Percentiles rank a stretch among this genome's conserved stretches.
phyloP scores from a whole-genome alignment of 30 jellyfish, hydroid and myxozoan genomes.

The Catostylus mosaicus region DNA sequence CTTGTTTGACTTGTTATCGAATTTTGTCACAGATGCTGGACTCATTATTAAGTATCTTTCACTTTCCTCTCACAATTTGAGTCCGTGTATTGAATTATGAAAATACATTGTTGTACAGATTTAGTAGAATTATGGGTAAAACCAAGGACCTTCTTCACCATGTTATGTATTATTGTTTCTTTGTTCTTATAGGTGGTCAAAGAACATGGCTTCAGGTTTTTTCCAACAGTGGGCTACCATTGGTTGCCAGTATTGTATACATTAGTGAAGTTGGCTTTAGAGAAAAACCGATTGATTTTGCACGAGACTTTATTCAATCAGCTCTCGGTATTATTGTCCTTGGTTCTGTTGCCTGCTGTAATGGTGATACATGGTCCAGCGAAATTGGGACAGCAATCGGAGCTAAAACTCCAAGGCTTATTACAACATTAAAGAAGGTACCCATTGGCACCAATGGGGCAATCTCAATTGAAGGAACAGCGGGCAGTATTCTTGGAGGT shows the following conservation, averaged over 20 bases:
- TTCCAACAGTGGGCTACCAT: conserved; percentile 86
- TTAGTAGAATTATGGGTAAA: too few relatives aligned
- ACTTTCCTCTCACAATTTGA: too few relatives aligned
- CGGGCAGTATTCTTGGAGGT: conserved; percentile 88
- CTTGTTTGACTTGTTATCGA: too few relatives aligned
- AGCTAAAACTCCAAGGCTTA: conserved; percentile 71
- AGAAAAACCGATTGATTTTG: conserved; percentile 81
- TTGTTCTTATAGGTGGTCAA: conserved; percentile 81
- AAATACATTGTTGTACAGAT: too few relatives aligned
- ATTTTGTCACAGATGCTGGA: too few relatives aligned
- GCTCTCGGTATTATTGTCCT: conserved; percentile 59
- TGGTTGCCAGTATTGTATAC: conserved; percentile 55
- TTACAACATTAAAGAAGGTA: conserved; percentile 75
- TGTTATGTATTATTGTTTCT: too few relatives aligned
- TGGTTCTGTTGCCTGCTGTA: conserved; percentile 88
- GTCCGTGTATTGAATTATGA: too few relatives aligned
- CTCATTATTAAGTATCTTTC: too few relatives aligned
- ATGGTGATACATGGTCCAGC: conserved; percentile 97
- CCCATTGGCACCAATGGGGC: conserved; percentile 96
- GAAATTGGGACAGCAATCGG: conserved; percentile 95
- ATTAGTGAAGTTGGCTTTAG: conserved; percentile 79
- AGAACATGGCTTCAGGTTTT: conserved; percentile 86
- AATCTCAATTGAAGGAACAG: conserved; percentile 66
- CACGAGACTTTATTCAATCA: conserved; percentile 80
- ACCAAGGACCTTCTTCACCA: too few relatives aligned